Evolutionary conservation across 2,113 vertebrate species (phyloP).

Genomic region (Orcinus orca): DNA sequence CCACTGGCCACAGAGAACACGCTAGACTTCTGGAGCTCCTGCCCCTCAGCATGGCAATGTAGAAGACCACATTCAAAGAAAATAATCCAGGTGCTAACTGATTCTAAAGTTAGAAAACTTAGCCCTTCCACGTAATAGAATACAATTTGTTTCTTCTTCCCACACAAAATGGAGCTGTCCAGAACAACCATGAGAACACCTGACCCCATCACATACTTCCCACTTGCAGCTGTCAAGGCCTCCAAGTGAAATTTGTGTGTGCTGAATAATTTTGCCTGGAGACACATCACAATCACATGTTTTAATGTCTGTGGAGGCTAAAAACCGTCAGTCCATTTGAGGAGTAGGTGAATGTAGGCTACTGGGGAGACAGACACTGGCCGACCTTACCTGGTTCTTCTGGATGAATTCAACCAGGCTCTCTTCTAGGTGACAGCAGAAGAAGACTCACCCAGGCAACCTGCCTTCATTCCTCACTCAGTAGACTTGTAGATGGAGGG

Average conservation of each 20-base stretch:
- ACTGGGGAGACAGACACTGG: background rate
- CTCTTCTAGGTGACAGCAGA: background rate
- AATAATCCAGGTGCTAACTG: slow-evolving; percentile 58
- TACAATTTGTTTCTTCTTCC: slow-evolving; percentile 47
- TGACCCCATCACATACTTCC: slow-evolving; percentile 34
- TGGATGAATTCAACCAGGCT: background rate
- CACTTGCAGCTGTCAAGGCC: slow-evolving; percentile 52
- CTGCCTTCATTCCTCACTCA: background rate
- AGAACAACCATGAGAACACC: slow-evolving; percentile 26
- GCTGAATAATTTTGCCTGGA: slow-evolving; percentile 37
- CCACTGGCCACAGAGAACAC: background rate
- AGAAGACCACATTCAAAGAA: slow-evolving; percentile 33
- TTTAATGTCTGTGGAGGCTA: background rate
- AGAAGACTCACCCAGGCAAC: background rate
- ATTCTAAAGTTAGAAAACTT: slow-evolving; percentile 61
- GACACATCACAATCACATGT: background rate
- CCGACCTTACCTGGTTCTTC: background rate
- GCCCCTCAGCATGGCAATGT: background rate
- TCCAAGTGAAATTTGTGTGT: background rate
- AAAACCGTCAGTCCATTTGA: background rate
- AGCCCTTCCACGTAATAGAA: slow-evolving; percentile 6
- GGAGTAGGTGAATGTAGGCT: background rate
- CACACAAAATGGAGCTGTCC: slow-evolving; percentile 50
- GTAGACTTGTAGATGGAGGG: background rate
- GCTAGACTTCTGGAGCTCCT: background rate